These are phyloP conservation scores for Riparia riparia DNA, from an alignment of 2,113 vertebrate species.

Conservation along the genomic window DNA sequence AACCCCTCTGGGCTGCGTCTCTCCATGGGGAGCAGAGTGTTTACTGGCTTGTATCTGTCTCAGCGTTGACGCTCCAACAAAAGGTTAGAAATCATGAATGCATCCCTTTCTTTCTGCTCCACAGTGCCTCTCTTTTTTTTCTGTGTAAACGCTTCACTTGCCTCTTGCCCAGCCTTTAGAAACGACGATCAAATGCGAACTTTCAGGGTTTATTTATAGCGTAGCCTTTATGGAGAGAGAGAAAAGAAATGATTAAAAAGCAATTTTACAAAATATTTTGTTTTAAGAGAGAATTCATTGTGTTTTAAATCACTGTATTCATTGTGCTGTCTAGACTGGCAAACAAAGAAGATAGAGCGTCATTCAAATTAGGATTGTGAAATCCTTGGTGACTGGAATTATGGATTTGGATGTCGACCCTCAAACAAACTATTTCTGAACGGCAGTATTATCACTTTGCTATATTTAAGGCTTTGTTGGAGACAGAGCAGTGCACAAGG, in stretches of 20 bases:
- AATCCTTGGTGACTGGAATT: slow-evolving; percentile 70
- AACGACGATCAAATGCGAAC: slow-evolving; percentile 78
- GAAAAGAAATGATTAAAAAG: slow-evolving; percentile 83
- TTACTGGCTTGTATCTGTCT: slow-evolving; percentile 71
- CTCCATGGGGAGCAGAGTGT: slow-evolving; percentile 61
- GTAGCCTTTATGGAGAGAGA: slow-evolving; percentile 72
- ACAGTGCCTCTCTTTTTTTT: slow-evolving; percentile 78
- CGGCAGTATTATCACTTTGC: slow-evolving; percentile 70
- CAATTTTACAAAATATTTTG: slow-evolving; percentile 80
- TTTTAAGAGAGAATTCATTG: slow-evolving; percentile 82
- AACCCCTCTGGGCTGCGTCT: background rate
- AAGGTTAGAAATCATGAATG: slow-evolving; percentile 78
- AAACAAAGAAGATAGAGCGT: slow-evolving; percentile 73
- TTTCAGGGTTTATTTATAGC: slow-evolving; percentile 83
- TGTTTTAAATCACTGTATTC: slow-evolving; percentile 74
- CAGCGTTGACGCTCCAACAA: slow-evolving; percentile 63
- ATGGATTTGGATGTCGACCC: slow-evolving; percentile 72
- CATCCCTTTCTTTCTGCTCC: slow-evolving; percentile 67
- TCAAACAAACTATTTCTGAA: slow-evolving; percentile 76
- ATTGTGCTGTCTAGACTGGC: slow-evolving; percentile 78
- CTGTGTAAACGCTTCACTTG: slow-evolving; percentile 74
- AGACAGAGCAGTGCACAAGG: slow-evolving; percentile 42
- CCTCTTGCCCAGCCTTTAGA: slow-evolving; percentile 76
- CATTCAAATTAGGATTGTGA: slow-evolving; percentile 71
- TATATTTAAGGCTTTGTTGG: slow-evolving; percentile 74